A percentile compares a stretch with the other conserved stretches of the same genome.
These are phyloP conservation scores for Pipistrellus pygmaeus DNA, from an alignment of 2,797 vertebrate genomes.

Conservation along the genomic window DNA sequence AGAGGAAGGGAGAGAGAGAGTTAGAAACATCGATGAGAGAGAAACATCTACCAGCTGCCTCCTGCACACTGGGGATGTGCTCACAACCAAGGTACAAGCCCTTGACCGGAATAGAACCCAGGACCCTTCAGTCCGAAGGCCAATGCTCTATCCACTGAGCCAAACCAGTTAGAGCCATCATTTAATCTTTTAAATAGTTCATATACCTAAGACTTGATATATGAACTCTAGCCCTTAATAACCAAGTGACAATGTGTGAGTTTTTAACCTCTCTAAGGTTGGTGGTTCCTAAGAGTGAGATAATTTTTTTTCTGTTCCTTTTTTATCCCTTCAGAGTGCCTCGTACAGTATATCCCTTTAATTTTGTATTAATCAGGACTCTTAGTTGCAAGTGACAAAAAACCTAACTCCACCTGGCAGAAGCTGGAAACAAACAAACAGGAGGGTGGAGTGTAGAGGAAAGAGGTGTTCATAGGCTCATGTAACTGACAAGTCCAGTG, in stretches of 20 bases:
- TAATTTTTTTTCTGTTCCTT: neutral
- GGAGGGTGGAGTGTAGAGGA: no score
- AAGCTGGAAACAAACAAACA: neutral
- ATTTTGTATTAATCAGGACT: neutral
- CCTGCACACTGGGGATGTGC: no score
- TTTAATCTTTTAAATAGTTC: slow-evolving; percentile 13
- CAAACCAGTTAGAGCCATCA: no score
- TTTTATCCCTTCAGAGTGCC: neutral
- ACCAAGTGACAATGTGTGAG: no score
- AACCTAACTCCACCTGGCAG: slow-evolving; percentile 2
- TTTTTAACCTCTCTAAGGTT: neutral
- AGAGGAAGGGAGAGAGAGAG: no score
- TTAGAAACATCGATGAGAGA: no score
- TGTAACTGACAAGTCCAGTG: neutral
- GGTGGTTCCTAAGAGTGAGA: neutral
- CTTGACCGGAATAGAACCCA: no score
- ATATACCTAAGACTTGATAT: neutral
- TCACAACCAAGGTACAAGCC: no score
- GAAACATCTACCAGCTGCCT: no score
- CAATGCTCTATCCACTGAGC: no score
- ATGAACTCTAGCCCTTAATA: no score
- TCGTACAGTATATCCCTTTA: neutral
- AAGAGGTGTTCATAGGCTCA: neutral
- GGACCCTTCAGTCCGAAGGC: no score
- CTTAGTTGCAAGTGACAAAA: neutral